Conservation (phyloP, 2,888 invertebrate genomes). For the Drosophila anomelani region DNA sequence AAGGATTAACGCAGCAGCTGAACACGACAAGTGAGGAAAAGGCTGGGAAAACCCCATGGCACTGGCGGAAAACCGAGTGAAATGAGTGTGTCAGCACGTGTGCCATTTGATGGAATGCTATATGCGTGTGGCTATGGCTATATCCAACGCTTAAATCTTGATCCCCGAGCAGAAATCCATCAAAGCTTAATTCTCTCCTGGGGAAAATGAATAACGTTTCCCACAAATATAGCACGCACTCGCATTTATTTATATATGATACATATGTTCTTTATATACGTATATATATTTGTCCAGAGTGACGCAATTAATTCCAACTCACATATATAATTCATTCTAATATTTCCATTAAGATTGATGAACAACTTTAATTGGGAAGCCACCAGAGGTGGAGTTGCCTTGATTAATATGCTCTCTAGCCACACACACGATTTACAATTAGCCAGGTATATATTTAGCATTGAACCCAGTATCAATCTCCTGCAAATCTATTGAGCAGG, state of each 20-base stretch:
- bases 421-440: conserved; percentile 11
- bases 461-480: not conserved
- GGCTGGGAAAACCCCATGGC: conserved; percentile 5
- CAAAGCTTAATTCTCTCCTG: conserved; percentile 28
- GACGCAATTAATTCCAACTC: conserved; percentile 10
- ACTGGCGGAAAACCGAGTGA: conserved; percentile 6
- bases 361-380: conserved; percentile 22
- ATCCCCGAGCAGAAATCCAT: conserved; percentile 25
- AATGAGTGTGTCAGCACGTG: conserved; percentile 43
- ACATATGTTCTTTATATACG: not conserved
- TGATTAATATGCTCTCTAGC: conserved; percentile 17
- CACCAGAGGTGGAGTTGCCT: not conserved
- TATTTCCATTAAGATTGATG: conserved; percentile 21
- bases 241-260: not conserved
- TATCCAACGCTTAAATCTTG: conserved; percentile 31
- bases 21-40: conserved; percentile 12
- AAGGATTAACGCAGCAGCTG: conserved; percentile 40
- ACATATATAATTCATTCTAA: conserved; percentile 4
- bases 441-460: conserved; percentile 2
- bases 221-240: not conserved
- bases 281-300: not conserved
- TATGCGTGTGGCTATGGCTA: conserved; percentile 10
- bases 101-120: conserved; percentile 34
- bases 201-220: conserved; percentile 11
- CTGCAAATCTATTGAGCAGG: conserved; percentile 43